Evolutionary conservation across 2,113 vertebrate genomes (phyloP), one percentile per base, ranked within the genome.

Genomic region (Poecilia latipinna): DNA sequence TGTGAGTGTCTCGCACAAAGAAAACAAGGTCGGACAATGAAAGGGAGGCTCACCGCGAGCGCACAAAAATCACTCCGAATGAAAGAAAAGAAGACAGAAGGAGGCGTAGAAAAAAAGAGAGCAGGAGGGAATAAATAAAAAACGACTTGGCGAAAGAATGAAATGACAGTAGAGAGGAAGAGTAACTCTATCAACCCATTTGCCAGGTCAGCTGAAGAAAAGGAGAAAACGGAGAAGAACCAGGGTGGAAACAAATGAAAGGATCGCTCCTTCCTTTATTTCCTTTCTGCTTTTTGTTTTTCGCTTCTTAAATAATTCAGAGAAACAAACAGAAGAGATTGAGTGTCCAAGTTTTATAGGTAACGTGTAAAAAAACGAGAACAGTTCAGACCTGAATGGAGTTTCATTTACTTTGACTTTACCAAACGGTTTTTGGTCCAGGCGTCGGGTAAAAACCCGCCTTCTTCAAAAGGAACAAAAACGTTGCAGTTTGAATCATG

Each of bases 241-340:
- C 73, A 13, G 79, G 77, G 60, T 78, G 75, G 78, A 84, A 79
- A 78, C 72, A 75, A 75, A 80, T 29, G 67, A 72, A 82, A 61
- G 51, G 66, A 39, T 67, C 26, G 6, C 77, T 67, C 61, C 64
- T 70, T 32, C 73, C 64, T 80, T 91, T 84, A 78, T 86, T 85
- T 86, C 75, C 80, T 70, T 75, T 76, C 60, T 75, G 82, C 86
- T 91, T 91, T 91, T 93, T 91, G 88, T 92, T 90, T 91, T 91
- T 77, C 70, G 71, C 74, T 80, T 76, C 78, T 87, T 93, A 65
- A 93, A 92, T 93, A 93, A 93, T 93, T 92, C 83, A 93, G 72
- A 84, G 62, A 83, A 79, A 82, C 88, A 86, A 88, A 89, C 77
- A 72, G 89, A 82, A 81, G 81, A 83, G 83, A 86, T 72, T 70